Evolutionary conservation across 92 coral and sea anemone species (phyloP).

Genomic region (Bergia sp.): DNA sequence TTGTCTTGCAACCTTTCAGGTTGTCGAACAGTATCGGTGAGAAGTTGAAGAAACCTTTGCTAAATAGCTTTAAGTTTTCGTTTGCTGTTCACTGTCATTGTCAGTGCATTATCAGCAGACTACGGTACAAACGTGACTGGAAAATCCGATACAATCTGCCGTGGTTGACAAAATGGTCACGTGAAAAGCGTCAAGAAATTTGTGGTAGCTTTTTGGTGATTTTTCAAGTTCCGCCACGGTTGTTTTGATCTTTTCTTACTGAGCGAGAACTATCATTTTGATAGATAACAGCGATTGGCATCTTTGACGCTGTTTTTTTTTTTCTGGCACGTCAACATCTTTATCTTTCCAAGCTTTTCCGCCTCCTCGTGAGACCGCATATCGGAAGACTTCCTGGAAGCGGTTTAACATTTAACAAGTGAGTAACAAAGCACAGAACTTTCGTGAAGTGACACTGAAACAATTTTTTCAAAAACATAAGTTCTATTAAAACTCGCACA

Average conservation of each 20-base stretch:
- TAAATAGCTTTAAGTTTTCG: background rate
- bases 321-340: background rate
- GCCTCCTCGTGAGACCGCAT: background rate
- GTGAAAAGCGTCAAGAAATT: conserved; percentile 2
- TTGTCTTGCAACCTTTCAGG: background rate
- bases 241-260: background rate
- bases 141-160: background rate
- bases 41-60: background rate
- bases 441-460: too few relatives aligned
- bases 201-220: background rate
- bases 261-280: background rate
- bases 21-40: background rate
- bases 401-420: background rate
- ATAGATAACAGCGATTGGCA: background rate
- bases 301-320: background rate
- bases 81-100: background rate
- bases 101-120: background rate
- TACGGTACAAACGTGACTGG: background rate
- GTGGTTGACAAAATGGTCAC: background rate
- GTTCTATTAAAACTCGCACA: too few relatives aligned
- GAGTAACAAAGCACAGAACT: background rate
- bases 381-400: background rate
- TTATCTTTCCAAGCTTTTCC: background rate
- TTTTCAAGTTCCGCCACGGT: background rate
- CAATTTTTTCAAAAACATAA: too few relatives aligned